Base-by-base conservation (phyloP, 2,113 vertebrate genomes). In the Paradoxurus hermaphroditus region DNA sequence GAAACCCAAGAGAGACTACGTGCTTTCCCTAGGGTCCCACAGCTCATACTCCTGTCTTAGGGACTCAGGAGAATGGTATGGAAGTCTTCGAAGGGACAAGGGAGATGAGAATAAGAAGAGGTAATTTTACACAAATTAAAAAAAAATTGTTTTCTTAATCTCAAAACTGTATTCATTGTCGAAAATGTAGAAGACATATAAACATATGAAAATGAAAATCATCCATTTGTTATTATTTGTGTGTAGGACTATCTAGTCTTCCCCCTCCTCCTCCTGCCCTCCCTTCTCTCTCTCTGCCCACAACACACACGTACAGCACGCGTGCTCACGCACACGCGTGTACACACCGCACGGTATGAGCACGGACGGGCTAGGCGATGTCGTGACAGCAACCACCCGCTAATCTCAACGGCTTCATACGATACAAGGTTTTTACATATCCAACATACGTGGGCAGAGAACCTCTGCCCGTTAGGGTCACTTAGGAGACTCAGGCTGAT, bases 181-280 rank as follows among this genome's bases (percentile, higher is more conserved):
- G 49, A 83, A 56, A 65, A 93, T 81, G 93, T 97, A 81, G 65
- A 90, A 86, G 31, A 73, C 62, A 41, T 90, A 41, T 59, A 86
- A 85, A 87, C 87, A 72, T 23, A 72, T 73, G 65, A 63, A 90
- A 83, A 87, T 78, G 34, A 78, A 87, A 95, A 88, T 73, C 23
- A 51, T 29, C 27, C 13, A 49, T 81, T 4, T 51, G 51, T 81
- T 93, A 13, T 53, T 75, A 81, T 62, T 87, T 90, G 77, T 59
- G 51, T 83, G 4, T 65, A 23, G 84, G 68, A 73, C 36, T 84
- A 63, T 31, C 5, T 44, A 84, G 53, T 78, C 56, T n/a, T 25
- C 19, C 11, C 65, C 41, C 67, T 44, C 23, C 29, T 86, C 23
- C 23, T 72, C 41, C 34, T 65, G 3, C 7, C 13, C 31, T 16